Base-by-base conservation (phyloP, 2,113 vertebrate genomes). In the Melozone crissalis region DNA sequence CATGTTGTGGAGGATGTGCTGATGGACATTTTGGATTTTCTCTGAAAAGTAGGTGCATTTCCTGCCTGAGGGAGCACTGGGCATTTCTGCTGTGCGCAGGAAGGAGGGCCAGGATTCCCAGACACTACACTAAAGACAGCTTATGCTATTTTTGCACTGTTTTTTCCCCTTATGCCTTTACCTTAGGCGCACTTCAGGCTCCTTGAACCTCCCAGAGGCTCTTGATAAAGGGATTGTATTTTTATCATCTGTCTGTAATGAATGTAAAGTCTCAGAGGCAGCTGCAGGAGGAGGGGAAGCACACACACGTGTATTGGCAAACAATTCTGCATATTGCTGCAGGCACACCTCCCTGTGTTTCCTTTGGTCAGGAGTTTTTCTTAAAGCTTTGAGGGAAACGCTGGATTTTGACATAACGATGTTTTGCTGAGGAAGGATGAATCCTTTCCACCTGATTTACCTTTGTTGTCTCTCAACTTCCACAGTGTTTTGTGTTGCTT, bases 1-100 rank as follows among this genome's bases (percentile, higher is more conserved):
- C 0, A 0, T 15, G 43, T 23, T 2, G 0, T 19, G 51, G 30
- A 23, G 84, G 37, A 44, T 6, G 41, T 41, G 7, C 24, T 30
- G 76, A 49, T 33, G 80, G 86, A 43, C 41, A 26, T 47, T 18
- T 41, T 35, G 16, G 33, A 7, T 47, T 77, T 73, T 13, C 72
- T 46, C 31, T 4, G 65, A 18, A 28, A 15, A 59, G 55, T 41
- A 66, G 63, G 19, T n/a, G 55, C 33, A 2, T 65, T 84, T 94
- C 35, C 5, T 78, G 15, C 21, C 14, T 5, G 27, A 23, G 51
- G 41, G 44, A 75, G 39, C 20, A 7, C 28, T 15, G 22, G 30
- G 20, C 44, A 13, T n/a, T 82, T 39, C 39, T 91, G 77, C 74
- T 62, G 49, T 6, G 7, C 11, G 3, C 26, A 14, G 33, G 11